These are phyloP conservation scores for Nephotettix cincticeps DNA, from an alignment of 1,140 invertebrate genomes.

Conservation along the genomic window DNA sequence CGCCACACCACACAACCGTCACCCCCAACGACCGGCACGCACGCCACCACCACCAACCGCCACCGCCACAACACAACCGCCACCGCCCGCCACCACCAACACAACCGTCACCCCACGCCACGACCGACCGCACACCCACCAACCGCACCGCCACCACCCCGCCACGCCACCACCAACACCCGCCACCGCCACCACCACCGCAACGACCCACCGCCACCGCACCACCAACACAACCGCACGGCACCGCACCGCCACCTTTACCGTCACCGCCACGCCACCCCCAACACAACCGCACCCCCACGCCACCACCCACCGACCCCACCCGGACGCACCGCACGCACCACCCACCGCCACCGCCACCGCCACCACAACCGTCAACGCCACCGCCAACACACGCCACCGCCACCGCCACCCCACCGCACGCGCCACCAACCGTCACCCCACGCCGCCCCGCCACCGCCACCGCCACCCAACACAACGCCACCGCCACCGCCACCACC, in stretches of 20 bases:
- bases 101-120: no score
- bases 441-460: neutral
- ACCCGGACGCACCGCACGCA: neutral
- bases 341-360: neutral
- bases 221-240: no score
- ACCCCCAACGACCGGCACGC: neutral
- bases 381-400: neutral
- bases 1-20: neutral
- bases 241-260: neutral
- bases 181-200: no score
- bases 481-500: neutral
- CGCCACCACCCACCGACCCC: no score
- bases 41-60: no score
- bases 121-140: no score
- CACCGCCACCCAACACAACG: neutral
- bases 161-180: no score
- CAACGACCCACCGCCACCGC: no score
- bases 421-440: neutral
- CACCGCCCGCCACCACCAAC: no score
- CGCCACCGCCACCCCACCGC: no score
- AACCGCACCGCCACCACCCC: no score
- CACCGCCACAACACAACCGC: no score
- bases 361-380: neutral
- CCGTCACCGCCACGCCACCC: neutral
- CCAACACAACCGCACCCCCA: neutral